Evolutionary conservation across 2,113 vertebrate species (phyloP), one percentile per base, ranked within the genome.

Genomic region (Xiphias gladius): DNA sequence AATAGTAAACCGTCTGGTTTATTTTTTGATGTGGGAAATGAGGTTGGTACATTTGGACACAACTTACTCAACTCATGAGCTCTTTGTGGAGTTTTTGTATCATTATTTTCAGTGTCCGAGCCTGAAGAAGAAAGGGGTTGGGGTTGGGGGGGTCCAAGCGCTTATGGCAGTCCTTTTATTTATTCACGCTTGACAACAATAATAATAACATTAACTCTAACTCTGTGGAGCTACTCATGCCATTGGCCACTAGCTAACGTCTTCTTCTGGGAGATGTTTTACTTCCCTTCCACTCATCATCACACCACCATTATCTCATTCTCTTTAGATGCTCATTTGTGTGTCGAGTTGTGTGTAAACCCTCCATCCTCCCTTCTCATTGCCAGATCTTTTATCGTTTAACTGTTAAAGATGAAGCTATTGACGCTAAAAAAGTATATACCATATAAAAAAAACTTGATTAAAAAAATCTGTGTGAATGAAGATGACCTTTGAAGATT

Each of bases 91-190:
- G n/a, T n/a, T n/a, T n/a, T n/a, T n/a, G n/a, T n/a, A n/a, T n/a
- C n/a, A n/a, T n/a, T n/a, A n/a, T n/a, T n/a, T n/a, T n/a, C n/a
- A n/a, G n/a, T n/a, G n/a, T n/a, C 59, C 17, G 57, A 88, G 87
- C 87, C 76, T 43, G 68, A 41, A 22, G 43, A 63, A 14, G 73
- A 39, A 57, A 28, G 68, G 0, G 57, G 32, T 22, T n/a, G 26
- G 91, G 94, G 94, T n/a, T n/a, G n/a, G 12, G 37, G n/a, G 22
- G 92, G 89, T 91, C 87, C 81, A 86, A 93, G 90, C 61, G 62
- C 82, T 83, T 76, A 59, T 91, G 93, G 96, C 95, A 91, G 95
- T 96, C 7, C 16, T 96, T 97, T 97, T 97, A 98, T 99, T 99
- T 97, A 97, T 97, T 97, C 87, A 95, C 85, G 83, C 94, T 96